Conservation (phyloP, 2,888 invertebrate species). For the Zaprionus lineosus region DNA sequence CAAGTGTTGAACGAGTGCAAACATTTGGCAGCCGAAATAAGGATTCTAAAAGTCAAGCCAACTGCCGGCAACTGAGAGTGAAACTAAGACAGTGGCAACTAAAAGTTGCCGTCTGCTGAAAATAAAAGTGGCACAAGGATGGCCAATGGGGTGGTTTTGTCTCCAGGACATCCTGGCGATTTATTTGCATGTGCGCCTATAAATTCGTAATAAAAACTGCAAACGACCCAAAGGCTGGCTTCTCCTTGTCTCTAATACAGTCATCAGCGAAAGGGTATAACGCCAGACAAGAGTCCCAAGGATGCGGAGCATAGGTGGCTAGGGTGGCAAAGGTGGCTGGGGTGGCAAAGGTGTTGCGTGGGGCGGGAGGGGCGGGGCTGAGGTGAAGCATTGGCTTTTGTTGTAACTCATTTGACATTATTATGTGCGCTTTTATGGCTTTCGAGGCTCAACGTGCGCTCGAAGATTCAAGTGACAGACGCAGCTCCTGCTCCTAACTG, state of each 20-base stretch:
- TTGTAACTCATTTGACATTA: constrained; percentile 78
- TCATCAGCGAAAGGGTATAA: constrained; percentile 68
- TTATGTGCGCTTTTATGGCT: constrained; percentile 78
- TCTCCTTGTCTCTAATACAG: constrained; percentile 68
- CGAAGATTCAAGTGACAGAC: constrained; percentile 36
- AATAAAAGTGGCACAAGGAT: constrained; percentile 23
- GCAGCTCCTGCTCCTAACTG: constrained; percentile 1
- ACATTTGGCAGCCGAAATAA: constrained; percentile 64
- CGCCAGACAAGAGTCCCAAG: too few relatives aligned
- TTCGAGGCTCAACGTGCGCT: constrained; percentile 66
- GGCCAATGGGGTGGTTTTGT: not conserved
- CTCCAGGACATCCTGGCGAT: constrained; percentile 56
- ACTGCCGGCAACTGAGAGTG: constrained; percentile 59
- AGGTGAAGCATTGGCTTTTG: constrained; percentile 56
- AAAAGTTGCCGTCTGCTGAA: constrained; percentile 34
- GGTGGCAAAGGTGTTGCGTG: constrained; percentile 6
- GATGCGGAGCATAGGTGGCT: too few relatives aligned
- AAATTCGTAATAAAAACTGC: constrained; percentile 80
- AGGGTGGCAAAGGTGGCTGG: too few relatives aligned
- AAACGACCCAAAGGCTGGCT: constrained; percentile 69
- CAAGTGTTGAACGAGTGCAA: constrained; percentile 67
- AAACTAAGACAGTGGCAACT: constrained; percentile 36
- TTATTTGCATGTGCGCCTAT: constrained; percentile 79
- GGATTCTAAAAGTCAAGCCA: constrained; percentile 70
- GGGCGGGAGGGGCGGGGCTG: constrained; percentile 4